A percentile compares a stretch with the other conserved stretches of the same genome.
phyloP scores from a whole-genome alignment of 2,888 invertebrate genomes.

The Norana najaformis region DNA sequence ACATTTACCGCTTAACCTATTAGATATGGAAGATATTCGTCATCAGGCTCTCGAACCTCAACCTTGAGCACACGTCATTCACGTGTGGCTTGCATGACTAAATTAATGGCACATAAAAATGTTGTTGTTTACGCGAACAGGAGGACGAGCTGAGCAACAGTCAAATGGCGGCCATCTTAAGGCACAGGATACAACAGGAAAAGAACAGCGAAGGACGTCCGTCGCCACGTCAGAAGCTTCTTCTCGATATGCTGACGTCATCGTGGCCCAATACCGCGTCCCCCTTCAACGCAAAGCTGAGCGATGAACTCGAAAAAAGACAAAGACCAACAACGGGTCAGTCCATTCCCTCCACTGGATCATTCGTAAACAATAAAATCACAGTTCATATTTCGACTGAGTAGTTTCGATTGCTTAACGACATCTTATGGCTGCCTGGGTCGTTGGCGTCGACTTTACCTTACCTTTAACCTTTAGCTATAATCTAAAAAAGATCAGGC shows the following conservation, averaged over 20 bases:
- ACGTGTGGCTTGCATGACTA: background rate
- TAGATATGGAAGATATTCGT: too few species aligned
- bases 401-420: too few species aligned
- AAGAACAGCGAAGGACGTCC: background rate
- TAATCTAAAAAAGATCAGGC: too few species aligned
- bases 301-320: background rate
- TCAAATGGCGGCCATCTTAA: conserved; percentile 13
- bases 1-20: too few species aligned
- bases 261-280: background rate
- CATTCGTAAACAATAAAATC: background rate
- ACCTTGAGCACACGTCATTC: background rate
- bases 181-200: background rate
- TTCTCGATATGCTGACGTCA: background rate
- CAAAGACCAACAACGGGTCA: background rate
- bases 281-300: background rate
- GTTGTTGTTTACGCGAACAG: background rate
- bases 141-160: background rate
- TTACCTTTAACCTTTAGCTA: background rate
- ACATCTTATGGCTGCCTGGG: too few species aligned
- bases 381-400: too few species aligned
- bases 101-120: background rate
- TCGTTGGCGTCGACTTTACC: too few species aligned
- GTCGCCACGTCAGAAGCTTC: background rate
- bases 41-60: background rate
- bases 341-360: background rate